Base-by-base conservation (phyloP, 2,797 vertebrate species). In the Rhabdomys pumilio region DNA sequence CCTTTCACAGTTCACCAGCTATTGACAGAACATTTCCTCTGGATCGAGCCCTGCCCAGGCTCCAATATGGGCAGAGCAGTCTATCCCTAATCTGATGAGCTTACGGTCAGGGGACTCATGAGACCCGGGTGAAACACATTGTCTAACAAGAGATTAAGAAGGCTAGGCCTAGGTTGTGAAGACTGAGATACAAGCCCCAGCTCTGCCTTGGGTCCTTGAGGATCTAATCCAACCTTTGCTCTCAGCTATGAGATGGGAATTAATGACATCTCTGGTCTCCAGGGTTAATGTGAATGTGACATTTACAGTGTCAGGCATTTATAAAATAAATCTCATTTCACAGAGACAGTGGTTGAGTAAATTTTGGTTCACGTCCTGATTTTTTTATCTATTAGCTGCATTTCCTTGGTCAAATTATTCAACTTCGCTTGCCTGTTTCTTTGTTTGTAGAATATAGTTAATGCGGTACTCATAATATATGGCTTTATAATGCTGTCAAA, bases 341-440 rank as follows among this genome's bases (percentile, higher is more conserved):
- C 22, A 63, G 59, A 92, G 87, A 47, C 31, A 86, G 34, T 72
- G 15, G 61, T 85, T 81, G 69, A 20, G 15, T 29, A 89, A 75
- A 47, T 75, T 20, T 67, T 75, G 41, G 34, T 92, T 88, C 72
- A 91, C 26, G 81, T 92, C 22, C 73, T 95, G 57, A 15, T 38
- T 94, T 95, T 94, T 38, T 55, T 38, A 76, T 31, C 65, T 47
- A 75, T 76, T 67, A 55, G 47, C 61, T 90, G 29, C 19, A n/a
- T 92, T 89, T 95, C 57, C 89, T 96, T 84, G 19, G 67, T 79
- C 90, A 93, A 92, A 89, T 93, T 38, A 96, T 19, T 94, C 96
- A 82, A 94, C 63, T 88, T 44, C n/a, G 8, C 14, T 77, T 63
- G 41, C 31, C 26, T 79, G 31, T 41, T 83, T 91, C 50, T 47